phyloP scores from a whole-genome alignment of 2,797 vertebrate species.

The Chaetodon trifasciatus region DNA sequence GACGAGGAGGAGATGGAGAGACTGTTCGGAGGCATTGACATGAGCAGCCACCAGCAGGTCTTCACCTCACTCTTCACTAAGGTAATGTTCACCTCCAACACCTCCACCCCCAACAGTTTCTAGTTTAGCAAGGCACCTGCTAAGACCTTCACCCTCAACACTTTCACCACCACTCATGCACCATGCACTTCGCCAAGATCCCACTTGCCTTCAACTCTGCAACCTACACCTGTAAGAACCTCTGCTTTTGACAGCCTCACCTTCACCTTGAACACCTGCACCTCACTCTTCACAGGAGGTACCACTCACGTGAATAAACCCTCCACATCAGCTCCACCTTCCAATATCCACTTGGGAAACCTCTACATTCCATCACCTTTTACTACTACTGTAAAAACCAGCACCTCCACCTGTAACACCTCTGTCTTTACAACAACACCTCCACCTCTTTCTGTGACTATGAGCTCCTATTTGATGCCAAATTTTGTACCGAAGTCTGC shows the following conservation, averaged over 20 bases:
- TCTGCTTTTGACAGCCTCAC: too few relatives aligned
- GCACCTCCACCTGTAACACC: background rate
- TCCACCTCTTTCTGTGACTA: background rate
- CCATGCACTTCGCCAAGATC: too few relatives aligned
- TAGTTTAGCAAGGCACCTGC: background rate
- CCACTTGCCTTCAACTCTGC: too few relatives aligned
- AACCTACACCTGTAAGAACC: background rate
- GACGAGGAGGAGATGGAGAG: constrained; percentile 90
- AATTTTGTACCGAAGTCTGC: background rate
- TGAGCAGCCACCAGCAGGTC: constrained; percentile 90
- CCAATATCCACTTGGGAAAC: too few relatives aligned
- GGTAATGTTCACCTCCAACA: constrained; percentile 12
- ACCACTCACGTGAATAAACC: background rate
- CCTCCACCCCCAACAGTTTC: background rate
- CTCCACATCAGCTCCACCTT: background rate
- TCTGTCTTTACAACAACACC: background rate
- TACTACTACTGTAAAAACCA: too few relatives aligned
- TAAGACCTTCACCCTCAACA: background rate
- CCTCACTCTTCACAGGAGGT: background rate
- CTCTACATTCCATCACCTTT: too few relatives aligned
- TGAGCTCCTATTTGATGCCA: too few relatives aligned
- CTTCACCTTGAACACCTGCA: background rate
- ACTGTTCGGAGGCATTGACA: constrained; percentile 88
- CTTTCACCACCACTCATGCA: too few relatives aligned
- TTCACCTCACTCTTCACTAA: constrained; percentile 90